Evolutionary conservation across 2,113 vertebrate species (phyloP), one percentile per base, ranked within the genome.

Genomic region (Loxodonta africana): DNA sequence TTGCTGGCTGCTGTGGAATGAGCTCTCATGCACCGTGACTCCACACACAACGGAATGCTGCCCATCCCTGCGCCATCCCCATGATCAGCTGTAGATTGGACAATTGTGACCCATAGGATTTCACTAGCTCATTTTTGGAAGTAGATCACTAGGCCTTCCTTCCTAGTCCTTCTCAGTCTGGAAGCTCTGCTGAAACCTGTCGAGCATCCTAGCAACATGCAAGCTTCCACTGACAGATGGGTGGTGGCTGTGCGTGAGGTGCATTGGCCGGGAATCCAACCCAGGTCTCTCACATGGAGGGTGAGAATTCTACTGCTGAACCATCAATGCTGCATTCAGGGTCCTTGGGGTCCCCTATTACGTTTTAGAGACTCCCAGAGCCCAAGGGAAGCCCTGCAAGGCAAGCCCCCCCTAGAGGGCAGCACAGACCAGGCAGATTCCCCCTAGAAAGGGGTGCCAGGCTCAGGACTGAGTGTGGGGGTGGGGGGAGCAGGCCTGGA

Each of bases 301-400:
- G 30, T 2, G 12, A 15, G 65, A 20, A 4, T 73, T 73, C n/a
- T 8, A 73, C 69, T 33, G 4, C n/a, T 37, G 71, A 73, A 7
- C 14, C 71, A 73, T n/a, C 6, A 20, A 3, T 17, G 41, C n/a
- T 18, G 20, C 26, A n/a, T 23, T 8, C 5, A 20, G 60, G 60
- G 21, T 6, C 60, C 60, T 62, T 62, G 69, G 51, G 65, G 25
- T 4, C 12, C 18, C 37, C 37, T 0, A 0, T 8, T 0, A 2
- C 0, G 8, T 15, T 0, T 20, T 2, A 0, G 7, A 37, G 53
- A 4, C 25, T 88, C 63, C 63, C 6, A 15, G 28, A 7, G 57
- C 65, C 63, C 2, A 1, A 2, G 28, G 15, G 62, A 25, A 57
- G 8, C 0, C 11, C 30, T 2, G 12, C 71, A 18, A 67, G 84